Base-by-base conservation (phyloP, 1,140 invertebrate genomes). In the Drosophila ironensis region DNA sequence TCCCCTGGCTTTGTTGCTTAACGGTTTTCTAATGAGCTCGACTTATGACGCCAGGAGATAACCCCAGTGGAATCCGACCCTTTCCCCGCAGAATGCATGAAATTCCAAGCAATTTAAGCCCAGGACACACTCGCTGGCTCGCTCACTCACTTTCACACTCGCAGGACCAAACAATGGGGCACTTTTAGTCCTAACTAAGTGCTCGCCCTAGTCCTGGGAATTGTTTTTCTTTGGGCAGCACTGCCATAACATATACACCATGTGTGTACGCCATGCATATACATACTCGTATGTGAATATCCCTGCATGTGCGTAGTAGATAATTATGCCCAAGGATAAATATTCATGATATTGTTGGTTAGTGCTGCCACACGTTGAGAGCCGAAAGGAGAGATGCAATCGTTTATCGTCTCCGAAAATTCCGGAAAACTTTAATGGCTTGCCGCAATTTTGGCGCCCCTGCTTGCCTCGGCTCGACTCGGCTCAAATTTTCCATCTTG, bases 321-420 rank as follows among this genome's bases (percentile, higher is more conserved):
- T 63, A 63, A 63, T 63, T 63, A 63, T 63, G 59, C 30, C 59
- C 59, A 63, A 63, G 59, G 59, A 63, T 63, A 63, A 63, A 63
- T 63, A 63, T 63, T 63, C 59, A 61, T 47, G 56, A 63, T 63
- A 63, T 63, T 63, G 56, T 63, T 61, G 56, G 47, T 63, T 63
- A 63, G 59, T 61, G 59, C 57, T 40, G 20, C n/a, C n/a, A 28
- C n/a, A 28, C 12, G 59, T 22, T 22, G 30, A 47, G 19, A 63
- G 17, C 30, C 56, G 12, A 12, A n/a, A n/a, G n/a, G 54, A 20
- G 53, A 19, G 59, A 46, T 63, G 59, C 53, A 46, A 63, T 63
- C 53, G 53, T 44, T 59, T 27, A 22, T 61, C 28, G 12, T 27
- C 7, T 11, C 8, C 6, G 7, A 11, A 11, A 25, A 45, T 44